These are phyloP conservation scores for Noctilio leporinus DNA, from an alignment of 2,113 vertebrate genomes.

Conservation along the genomic window DNA sequence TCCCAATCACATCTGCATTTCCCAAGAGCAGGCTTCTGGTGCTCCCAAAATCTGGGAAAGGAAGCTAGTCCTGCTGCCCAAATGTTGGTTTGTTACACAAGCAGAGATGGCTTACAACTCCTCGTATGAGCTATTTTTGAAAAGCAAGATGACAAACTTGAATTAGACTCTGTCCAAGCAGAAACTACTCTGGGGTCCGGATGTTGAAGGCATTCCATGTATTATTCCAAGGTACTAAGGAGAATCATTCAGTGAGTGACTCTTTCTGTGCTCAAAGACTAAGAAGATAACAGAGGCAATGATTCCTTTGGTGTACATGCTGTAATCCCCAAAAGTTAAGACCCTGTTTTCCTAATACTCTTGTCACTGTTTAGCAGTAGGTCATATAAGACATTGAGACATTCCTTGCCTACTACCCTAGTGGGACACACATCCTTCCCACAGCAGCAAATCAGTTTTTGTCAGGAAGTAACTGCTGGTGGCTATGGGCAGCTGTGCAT, in stretches of 20 bases:
- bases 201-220: not conserved
- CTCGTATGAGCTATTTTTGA: not conserved
- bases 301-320: not conserved
- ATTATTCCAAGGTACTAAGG: not conserved
- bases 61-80: not conserved
- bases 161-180: not conserved
- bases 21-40: not conserved
- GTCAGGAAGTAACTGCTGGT: not conserved
- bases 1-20: not conserved
- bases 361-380: not conserved
- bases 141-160: not conserved
- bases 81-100: rapidly evolving
- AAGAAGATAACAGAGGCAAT: not conserved
- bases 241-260: not conserved
- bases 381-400: not conserved
- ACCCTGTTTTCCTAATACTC: not conserved
- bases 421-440: not conserved
- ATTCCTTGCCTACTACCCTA: not conserved
- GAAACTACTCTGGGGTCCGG: not conserved
- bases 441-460: not conserved
- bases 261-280: not conserved
- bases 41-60: not conserved
- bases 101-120: not conserved
- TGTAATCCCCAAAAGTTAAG: not conserved
- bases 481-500: not conserved